phyloP scores from a whole-genome alignment of 2,113 vertebrate species.

The Mugil cephalus region DNA sequence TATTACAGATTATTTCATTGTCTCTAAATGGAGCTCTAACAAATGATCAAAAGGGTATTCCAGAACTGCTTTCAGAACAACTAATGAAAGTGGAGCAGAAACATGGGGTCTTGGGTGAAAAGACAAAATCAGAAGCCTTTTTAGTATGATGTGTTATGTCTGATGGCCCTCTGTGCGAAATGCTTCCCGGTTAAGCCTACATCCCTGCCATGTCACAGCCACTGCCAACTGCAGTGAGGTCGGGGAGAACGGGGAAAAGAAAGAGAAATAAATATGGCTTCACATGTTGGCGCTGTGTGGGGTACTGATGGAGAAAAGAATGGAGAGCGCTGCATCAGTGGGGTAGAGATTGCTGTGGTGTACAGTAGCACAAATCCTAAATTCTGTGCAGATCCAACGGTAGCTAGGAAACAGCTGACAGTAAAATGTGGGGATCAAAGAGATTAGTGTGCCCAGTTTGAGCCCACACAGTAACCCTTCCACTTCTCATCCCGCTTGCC shows the following conservation, averaged over 20 bases:
- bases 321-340: constrained; percentile 64
- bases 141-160: constrained; percentile 46
- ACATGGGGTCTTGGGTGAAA: constrained; percentile 61
- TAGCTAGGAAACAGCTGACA: constrained; percentile 83
- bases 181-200: constrained; percentile 60
- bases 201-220: constrained; percentile 31
- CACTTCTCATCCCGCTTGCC: constrained; percentile 56
- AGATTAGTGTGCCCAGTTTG: constrained; percentile 78
- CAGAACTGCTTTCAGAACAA: constrained; percentile 57
- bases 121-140: constrained; percentile 71
- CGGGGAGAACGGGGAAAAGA: constrained; percentile 21
- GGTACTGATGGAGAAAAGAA: constrained; percentile 67
- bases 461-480: constrained; percentile 77
- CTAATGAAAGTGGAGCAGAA: constrained; percentile 71
- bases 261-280: constrained; percentile 44
- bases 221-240: constrained; percentile 42
- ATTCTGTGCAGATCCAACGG: constrained; percentile 76
- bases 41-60: constrained; percentile 56
- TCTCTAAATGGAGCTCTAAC: constrained; percentile 61
- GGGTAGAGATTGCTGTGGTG: constrained; percentile 75
- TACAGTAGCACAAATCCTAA: constrained; percentile 80
- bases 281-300: constrained; percentile 27
- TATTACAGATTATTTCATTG: constrained; percentile 62
- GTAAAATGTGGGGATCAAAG: constrained; percentile 82
- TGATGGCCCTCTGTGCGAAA: constrained; percentile 54